Evolutionary conservation across 2,113 vertebrate species (phyloP).

Genomic region (Grammomys dolichurus): DNA sequence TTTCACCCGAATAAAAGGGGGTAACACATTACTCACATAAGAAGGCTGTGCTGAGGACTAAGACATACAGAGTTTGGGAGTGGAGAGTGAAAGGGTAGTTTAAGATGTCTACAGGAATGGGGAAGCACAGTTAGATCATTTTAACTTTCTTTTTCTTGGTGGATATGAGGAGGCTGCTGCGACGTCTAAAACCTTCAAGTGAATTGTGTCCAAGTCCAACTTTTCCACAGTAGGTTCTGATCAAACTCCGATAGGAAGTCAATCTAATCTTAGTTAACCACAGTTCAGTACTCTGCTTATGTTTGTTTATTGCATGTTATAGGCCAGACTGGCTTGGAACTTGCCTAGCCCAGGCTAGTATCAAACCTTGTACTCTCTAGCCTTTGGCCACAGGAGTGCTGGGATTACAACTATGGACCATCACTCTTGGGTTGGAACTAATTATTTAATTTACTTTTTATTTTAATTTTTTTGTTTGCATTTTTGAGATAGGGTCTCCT

Average conservation of each 20-base stretch:
- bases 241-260: not conserved
- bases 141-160: not conserved
- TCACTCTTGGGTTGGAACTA: not conserved
- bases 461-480: not conserved
- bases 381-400: not conserved
- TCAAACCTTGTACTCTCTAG: not conserved
- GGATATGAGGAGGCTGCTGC: no score
- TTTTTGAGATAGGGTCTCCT: not conserved
- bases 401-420: not conserved
- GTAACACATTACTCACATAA: not conserved
- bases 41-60: no score
- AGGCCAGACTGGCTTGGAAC: not conserved
- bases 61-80: no score
- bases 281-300: not conserved
- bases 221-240: not conserved
- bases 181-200: not conserved
- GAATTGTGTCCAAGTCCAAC: not conserved
- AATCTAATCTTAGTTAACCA: not conserved
- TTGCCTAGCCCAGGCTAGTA: not conserved
- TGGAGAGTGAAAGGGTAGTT: not conserved
- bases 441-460: not conserved
- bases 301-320: not conserved
- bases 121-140: not conserved
- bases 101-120: not conserved
- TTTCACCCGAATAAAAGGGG: not conserved